A percentile compares a stretch with the other conserved stretches of the same genome.
These are phyloP conservation scores for Horisme vitalbata DNA, from an alignment of 2,888 invertebrate species.

Conservation along the genomic window DNA sequence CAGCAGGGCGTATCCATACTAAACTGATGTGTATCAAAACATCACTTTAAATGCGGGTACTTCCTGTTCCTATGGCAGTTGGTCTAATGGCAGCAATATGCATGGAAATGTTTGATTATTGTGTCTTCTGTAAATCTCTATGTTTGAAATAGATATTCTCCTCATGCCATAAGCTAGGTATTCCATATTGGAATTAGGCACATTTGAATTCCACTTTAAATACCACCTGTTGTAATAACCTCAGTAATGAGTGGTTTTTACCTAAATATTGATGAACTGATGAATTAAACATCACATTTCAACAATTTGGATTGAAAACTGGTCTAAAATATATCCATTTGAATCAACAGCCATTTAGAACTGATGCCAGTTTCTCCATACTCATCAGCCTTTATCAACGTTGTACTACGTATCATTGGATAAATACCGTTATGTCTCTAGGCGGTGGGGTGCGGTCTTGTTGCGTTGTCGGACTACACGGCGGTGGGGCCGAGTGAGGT, in stretches of 20 bases:
- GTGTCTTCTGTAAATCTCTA: slow-evolving; percentile 23
- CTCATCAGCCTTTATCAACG: neutral
- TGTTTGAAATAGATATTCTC: slow-evolving; percentile 4
- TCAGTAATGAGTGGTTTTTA: too few relatives aligned
- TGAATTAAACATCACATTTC: neutral
- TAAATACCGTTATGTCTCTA: slow-evolving; percentile 47
- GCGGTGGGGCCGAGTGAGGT: slow-evolving; percentile 96
- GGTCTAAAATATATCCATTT: neutral
- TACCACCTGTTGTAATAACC: too few relatives aligned
- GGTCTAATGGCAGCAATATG: slow-evolving; percentile 13
- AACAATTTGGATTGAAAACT: neutral
- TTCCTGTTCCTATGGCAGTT: slow-evolving; percentile 19
- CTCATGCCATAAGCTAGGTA: neutral
- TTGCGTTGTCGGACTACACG: slow-evolving; percentile 96
- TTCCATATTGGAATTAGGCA: too few relatives aligned
- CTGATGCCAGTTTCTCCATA: neutral
- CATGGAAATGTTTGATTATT: slow-evolving; percentile 29
- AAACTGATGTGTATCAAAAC: neutral
- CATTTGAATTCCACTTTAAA: too few relatives aligned
- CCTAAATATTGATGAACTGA: too few relatives aligned
- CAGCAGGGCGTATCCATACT: slow-evolving; percentile 6
- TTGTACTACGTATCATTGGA: neutral
- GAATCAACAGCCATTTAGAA: neutral
- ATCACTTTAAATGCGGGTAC: slow-evolving; percentile 12
- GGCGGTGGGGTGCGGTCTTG: slow-evolving; percentile 89